Percentiles rank a stretch among this genome's conserved stretches.
Evolutionary conservation across 2,797 vertebrate genomes (phyloP).

Genomic region (Oreonectes daqikongensis): DNA sequence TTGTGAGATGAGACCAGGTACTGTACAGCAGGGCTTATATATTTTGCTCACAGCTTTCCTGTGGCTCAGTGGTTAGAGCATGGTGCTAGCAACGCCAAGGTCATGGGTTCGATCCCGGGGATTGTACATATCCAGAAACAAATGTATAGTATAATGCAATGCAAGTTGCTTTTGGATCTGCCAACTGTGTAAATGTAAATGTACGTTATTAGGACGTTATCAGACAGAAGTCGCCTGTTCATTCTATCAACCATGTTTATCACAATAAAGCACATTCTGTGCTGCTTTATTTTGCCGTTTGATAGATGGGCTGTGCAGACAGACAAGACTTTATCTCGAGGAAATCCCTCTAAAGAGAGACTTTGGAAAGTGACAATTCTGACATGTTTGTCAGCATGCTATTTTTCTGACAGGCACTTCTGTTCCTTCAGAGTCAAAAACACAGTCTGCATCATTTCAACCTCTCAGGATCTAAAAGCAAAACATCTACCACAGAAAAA

Average conservation of each 20-base stretch:
- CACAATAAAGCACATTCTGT: neutral
- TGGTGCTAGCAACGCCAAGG: no score
- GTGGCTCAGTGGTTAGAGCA: no score
- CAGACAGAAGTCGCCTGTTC: conserved; percentile 66
- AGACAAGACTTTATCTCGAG: conserved; percentile 20
- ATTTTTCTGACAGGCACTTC: conserved; percentile 20
- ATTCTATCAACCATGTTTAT: conserved; percentile 52
- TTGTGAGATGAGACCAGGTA: conserved; percentile 49
- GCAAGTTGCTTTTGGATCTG: no score
- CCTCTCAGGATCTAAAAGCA: conserved; percentile 23
- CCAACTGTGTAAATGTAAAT: no score
- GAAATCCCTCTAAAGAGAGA: conserved; percentile 27
- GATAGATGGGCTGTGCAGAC: neutral
- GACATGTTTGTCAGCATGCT: conserved; percentile 9
- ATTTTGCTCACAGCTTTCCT: no score
- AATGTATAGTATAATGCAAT: no score
- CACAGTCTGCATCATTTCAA: conserved; percentile 17
- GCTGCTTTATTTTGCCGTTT: neutral
- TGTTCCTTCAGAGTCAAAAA: conserved; percentile 27
- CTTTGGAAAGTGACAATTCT: conserved; percentile 21
- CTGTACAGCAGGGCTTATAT: conserved; percentile 51
- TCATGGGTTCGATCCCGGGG: no score
- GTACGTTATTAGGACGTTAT: conserved; percentile 70
- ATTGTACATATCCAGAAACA: no score
- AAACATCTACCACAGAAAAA: neutral